These are phyloP conservation scores for Andrena praecox DNA, from an alignment of 2,888 invertebrate species.

Conservation along the genomic window DNA sequence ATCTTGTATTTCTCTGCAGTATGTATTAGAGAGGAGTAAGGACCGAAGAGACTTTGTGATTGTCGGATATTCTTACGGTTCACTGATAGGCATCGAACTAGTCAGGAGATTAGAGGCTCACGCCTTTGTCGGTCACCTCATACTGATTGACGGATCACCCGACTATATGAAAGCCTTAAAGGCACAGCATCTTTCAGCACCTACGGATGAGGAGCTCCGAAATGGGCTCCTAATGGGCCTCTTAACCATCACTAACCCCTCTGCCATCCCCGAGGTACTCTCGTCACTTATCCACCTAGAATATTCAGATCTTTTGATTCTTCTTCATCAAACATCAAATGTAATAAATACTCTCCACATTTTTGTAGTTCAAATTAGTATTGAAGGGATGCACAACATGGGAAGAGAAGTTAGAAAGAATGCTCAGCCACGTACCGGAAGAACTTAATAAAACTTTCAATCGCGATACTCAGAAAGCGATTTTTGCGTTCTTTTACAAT, in stretches of 20 bases:
- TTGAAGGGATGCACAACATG: conserved; percentile 86
- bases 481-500: conserved; percentile 44
- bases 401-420: conserved; percentile 87
- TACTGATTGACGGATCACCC: conserved; percentile 94
- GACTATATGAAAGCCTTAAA: conserved; percentile 88
- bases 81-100: conserved; percentile 91
- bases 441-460: not conserved
- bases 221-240: conserved; percentile 87
- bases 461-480: conserved; percentile 13
- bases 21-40: conserved; percentile 86
- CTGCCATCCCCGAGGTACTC: conserved; percentile 83
- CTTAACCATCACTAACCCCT: conserved; percentile 86
- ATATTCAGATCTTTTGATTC: not conserved
- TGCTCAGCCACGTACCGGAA: conserved; percentile 77
- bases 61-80: conserved; percentile 96
- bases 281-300: not conserved
- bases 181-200: conserved; percentile 84
- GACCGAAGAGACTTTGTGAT: conserved; percentile 87
- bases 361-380: conserved; percentile 78
- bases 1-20: conserved; percentile 83
- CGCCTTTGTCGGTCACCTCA: conserved; percentile 88
- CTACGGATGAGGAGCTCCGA: conserved; percentile 86
- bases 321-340: no score
- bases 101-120: conserved; percentile 89
- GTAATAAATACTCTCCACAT: not conserved